Evolutionary conservation across 2,113 vertebrate species (phyloP), one percentile per base, ranked within the genome.

Genomic region (Ciconia stormi): DNA sequence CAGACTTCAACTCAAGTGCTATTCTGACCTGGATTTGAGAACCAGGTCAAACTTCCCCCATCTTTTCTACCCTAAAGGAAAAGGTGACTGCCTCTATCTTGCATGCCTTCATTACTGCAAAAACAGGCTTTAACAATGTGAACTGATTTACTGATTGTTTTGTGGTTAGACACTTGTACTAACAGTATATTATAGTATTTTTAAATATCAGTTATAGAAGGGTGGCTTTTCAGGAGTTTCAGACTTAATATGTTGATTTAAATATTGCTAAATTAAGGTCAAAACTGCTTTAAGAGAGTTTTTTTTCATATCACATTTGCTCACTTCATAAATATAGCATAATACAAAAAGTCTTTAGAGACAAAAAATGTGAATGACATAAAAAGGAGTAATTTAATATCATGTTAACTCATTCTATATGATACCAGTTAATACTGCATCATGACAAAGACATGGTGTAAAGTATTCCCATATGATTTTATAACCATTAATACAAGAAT

Each of bases 401-500:
- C 97, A 98, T 98, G 97, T 98, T 98, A 98, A 98, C 97, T 97
- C 97, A 87, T 94, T 97, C 95, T 97, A 34, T 93, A 95, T 83
- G 96, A 97, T 98, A 95, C 92, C 96, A 96, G 96, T 97, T 98
- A 98, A 97, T 94, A 91, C 97, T 74, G 61, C 96, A 91, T 96
- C 95, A 91, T 53, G 96, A 97, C 97, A 97, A 95, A 98, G 96
- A 98, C 98, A 98, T 56, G 91, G 97, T 97, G 97, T 84, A 98
- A 98, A 98, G 97, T 97, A 96, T 96, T 98, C 98, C 98, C 98
- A 98, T 96, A 98, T 98, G 98, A 98, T 95, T 97, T 94, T 91
- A 92, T 97, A 93, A 96, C 87, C 95, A 91, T 97, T 98, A 97
- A 97, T 97, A 97, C 80, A 97, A 95, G 97, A 97, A 98, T 98